Evolutionary conservation across 2,113 vertebrate genomes (phyloP).

Genomic region (Ageneiosus marmoratus): DNA sequence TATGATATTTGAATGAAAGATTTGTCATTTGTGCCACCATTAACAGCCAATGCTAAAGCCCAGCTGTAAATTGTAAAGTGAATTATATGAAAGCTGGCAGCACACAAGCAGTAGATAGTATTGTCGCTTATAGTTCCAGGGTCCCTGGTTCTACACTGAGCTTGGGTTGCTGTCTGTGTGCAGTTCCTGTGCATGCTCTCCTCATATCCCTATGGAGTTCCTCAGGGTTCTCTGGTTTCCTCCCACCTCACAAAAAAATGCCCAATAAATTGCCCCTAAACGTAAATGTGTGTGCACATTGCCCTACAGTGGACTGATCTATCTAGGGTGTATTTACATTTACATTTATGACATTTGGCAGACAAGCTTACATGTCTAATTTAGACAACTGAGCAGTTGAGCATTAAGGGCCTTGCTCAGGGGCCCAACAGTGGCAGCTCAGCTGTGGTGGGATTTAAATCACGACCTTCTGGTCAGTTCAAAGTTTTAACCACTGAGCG

Average conservation of each 20-base stretch:
- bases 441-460: no score
- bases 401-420: no score
- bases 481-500: no score
- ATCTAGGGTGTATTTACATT: neutral
- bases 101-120: neutral
- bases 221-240: neutral
- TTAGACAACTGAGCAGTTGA: no score
- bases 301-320: neutral
- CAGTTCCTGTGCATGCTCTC: neutral
- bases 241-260: neutral
- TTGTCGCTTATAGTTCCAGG: neutral
- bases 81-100: neutral
- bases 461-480: no score
- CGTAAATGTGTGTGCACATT: neutral
- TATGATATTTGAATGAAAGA: neutral
- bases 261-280: neutral
- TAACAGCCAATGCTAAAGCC: neutral
- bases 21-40: neutral
- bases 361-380: no score
- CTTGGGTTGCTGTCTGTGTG: neutral
- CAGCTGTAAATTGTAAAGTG: neutral
- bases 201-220: neutral
- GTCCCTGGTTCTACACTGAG: neutral
- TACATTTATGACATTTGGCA: no score
- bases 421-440: no score